Evolutionary conservation across 1,140 invertebrate species (phyloP), one percentile per base, ranked within the genome.

Genomic region (Chelonus insularis): DNA sequence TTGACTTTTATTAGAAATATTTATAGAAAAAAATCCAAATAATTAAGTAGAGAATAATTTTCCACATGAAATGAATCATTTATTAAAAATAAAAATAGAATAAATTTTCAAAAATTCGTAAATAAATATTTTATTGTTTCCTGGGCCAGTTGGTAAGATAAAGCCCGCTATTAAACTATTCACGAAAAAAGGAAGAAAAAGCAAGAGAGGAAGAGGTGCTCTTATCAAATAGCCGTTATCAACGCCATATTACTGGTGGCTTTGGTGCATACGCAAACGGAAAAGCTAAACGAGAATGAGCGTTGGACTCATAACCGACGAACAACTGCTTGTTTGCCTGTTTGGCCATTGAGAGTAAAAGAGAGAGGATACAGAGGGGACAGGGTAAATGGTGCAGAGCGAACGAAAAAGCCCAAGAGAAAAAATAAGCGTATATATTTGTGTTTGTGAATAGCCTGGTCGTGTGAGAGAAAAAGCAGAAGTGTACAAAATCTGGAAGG

Each of bases 211-310:
- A 6, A 23, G 45, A n/a, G 7, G 36, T 56, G 18, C 29, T 45
- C 59, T 63, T 63, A 63, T 63, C 56, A 63, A 59, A 57, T 57
- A 58, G 57, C 47, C 41, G 61, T 63, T 59, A 59, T 63, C 62
- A 54, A 29, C 29, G 48, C 37, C 50, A 14, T 47, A 29, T 57
- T 59, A 52, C 81, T 88, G 48, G 86, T 86, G 8, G 86, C 86
- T 86, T 86, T 88, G 16, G 87, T 86, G 68, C 86, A 88, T 36
- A 88, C 47, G n/a, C 37, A 43, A 41, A 52, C 58, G 58, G 37
- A 54, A 60, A 58, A 23, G 18, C 37, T 16, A 25, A 63, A 52
- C 34, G 56, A 59, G 51, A 56, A 59, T 47, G 21, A 32, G 37
- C 29, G 18, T 16, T 56, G 51, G 54, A 20, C 54, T 61, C 55